Conservation (phyloP, 2,113 vertebrate genomes). For the Etia nguti region DNA sequence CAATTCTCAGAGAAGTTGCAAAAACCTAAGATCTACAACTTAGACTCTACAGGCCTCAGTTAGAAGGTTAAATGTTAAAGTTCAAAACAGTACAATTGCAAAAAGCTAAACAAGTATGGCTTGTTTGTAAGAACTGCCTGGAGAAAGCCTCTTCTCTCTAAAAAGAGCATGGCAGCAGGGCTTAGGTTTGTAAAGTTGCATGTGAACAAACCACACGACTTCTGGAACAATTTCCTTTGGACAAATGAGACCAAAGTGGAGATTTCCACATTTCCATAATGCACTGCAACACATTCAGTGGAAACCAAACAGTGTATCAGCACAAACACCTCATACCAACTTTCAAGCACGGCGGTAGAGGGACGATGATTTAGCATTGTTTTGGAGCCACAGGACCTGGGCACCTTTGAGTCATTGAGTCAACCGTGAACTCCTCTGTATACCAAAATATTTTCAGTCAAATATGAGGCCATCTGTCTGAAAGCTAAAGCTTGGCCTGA, state of each 20-base stretch:
- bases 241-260: neutral
- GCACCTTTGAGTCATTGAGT: neutral
- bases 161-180: fast-evolving
- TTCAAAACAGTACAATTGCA: neutral
- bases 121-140: neutral
- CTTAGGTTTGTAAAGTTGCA: neutral
- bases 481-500: neutral
- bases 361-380: fast-evolving
- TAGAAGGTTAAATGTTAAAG: neutral
- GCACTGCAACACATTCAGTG: neutral
- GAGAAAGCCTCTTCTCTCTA: neutral
- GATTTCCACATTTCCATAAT: neutral
- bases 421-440: neutral
- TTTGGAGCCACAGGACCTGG: neutral
- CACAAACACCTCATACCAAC: neutral
- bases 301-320: neutral
- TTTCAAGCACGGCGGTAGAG: neutral
- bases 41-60: neutral
- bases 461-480: neutral
- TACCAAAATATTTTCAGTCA: neutral
- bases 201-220: fast-evolving
- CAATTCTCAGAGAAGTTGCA: neutral
- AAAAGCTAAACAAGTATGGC: neutral
- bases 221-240: neutral
- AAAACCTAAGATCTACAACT: neutral